Percentiles rank a stretch among this genome's conserved stretches.
phyloP scores from a whole-genome alignment of 2,797 vertebrate genomes.

The Chelmon rostratus region DNA sequence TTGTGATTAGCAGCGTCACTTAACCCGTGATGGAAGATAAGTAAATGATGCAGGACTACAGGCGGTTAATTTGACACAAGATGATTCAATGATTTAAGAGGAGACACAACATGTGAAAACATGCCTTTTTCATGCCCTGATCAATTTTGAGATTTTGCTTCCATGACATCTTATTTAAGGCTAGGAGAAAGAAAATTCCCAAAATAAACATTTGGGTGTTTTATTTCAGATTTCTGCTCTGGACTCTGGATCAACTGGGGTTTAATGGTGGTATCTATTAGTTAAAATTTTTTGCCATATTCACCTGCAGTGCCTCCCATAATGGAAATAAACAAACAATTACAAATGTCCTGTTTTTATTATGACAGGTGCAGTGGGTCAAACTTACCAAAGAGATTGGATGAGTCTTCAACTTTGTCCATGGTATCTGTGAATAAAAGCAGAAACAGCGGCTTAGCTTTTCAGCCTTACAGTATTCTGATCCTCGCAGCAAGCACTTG shows the following conservation, averaged over 20 bases:
- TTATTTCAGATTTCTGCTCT: too few relatives aligned
- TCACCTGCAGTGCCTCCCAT: too few relatives aligned
- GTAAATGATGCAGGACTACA: not conserved
- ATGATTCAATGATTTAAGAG: not conserved
- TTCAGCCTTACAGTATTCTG: not conserved
- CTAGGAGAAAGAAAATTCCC: too few relatives aligned
- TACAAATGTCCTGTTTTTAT: not conserved
- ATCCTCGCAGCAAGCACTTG: not conserved
- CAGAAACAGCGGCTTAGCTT: constrained; percentile 18
- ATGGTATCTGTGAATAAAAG: constrained; percentile 91
- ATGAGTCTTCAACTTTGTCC: constrained; percentile 99
- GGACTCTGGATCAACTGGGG: too few relatives aligned
- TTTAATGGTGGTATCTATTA: too few relatives aligned
- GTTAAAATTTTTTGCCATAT: too few relatives aligned
- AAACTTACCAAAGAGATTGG: constrained; percentile 94
- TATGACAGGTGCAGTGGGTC: constrained; percentile 2
- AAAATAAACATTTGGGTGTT: too few relatives aligned
- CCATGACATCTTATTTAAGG: too few relatives aligned
- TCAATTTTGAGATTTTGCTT: too few relatives aligned
- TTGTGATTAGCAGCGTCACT: not conserved
- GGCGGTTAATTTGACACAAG: not conserved
- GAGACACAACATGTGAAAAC: too few relatives aligned
- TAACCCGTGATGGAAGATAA: not conserved
- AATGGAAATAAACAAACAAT: not conserved
- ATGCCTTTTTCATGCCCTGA: too few relatives aligned